Evolutionary conservation across 2,888 invertebrate species (phyloP).

Genomic region (Ariolimax columbianus): DNA sequence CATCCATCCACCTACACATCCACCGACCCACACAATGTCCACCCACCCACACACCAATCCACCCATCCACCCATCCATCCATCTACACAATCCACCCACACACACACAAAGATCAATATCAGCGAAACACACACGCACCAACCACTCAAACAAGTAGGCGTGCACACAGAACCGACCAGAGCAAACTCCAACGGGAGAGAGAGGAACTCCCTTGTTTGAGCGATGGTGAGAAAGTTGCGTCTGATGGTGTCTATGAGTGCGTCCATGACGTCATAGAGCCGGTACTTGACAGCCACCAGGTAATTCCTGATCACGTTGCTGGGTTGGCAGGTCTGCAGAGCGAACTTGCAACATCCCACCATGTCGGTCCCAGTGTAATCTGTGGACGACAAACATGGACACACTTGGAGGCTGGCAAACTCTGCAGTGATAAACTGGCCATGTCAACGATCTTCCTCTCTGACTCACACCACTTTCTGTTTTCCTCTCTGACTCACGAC

Average conservation of each 20-base stretch:
- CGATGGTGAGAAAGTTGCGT: slow-evolving; percentile 29
- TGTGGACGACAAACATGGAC: no score
- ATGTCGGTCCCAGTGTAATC: background rate
- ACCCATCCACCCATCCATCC: no score
- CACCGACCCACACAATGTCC: no score
- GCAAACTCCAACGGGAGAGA: slow-evolving; percentile 25
- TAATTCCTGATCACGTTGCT: slow-evolving; percentile 29
- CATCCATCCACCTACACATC: no score
- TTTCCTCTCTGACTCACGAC: no score
- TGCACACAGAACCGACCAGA: background rate
- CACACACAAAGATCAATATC: no score
- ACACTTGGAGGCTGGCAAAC: no score
- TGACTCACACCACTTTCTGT: no score
- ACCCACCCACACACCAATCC: no score
- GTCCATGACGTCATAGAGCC: slow-evolving; percentile 36
- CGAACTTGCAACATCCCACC: slow-evolving; percentile 11
- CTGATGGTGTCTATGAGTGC: slow-evolving; percentile 9
- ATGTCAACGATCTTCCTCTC: no score
- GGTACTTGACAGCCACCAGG: slow-evolving; percentile 43
- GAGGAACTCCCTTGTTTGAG: slow-evolving; percentile 34
- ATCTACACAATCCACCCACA: no score
- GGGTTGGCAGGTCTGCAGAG: slow-evolving; percentile 14
- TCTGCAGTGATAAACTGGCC: no score
- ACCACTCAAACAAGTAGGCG: background rate
- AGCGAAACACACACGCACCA: background rate